Base-by-base conservation (phyloP, 2,113 vertebrate genomes). In the Campylomormyrus numenius region DNA sequence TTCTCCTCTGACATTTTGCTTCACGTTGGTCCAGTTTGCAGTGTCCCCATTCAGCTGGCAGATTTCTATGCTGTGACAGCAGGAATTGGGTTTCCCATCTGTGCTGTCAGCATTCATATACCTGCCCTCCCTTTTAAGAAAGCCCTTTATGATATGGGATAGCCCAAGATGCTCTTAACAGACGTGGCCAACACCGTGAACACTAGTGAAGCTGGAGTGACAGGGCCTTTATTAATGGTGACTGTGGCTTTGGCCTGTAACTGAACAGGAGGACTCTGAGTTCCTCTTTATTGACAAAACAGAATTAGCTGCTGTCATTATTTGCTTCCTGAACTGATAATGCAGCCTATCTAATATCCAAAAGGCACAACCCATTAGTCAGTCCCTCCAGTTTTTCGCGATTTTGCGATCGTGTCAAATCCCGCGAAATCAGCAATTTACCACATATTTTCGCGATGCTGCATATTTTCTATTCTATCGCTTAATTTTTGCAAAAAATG, bases 241-340 rank as follows among this genome's bases (percentile, higher is more conserved):
- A 48, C 45, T 85, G 21, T 85, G 83, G 9, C 15, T 21, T 48
- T 49, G 46, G 83, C 83, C 83, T 85, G 42, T 85, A 49, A 27
- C 21, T 19, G 46, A 49, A 17, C 83, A n/a, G 46, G 19, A 21
- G 83, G 45, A 48, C 21, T 9, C 45, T 21, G 9, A 85, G 42
- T 48, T 85, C 9, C 24, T 49, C 45, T 85, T 85, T 85, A 85
- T 85, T 85, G 83, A 85, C 83, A 85, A 85, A 85, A 85, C 46
- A 85, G 83, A 48, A 85, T 85, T 85, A 85, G 42, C n/a, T 1
- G 35, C 13, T 80, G 74, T 42, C 35, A 42, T 42, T 80, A 42
- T 80, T 80, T 42, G 35, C 74, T 39, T 80, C 74, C 35, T 42
- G 13, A 80, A 80, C 31, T 80, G 74, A 39, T 13, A 70, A 70